Evolutionary conservation across 2,113 vertebrate genomes (phyloP), one percentile per base, ranked within the genome.

Genomic region (Sinocyclocheilus anophthalmus): DNA sequence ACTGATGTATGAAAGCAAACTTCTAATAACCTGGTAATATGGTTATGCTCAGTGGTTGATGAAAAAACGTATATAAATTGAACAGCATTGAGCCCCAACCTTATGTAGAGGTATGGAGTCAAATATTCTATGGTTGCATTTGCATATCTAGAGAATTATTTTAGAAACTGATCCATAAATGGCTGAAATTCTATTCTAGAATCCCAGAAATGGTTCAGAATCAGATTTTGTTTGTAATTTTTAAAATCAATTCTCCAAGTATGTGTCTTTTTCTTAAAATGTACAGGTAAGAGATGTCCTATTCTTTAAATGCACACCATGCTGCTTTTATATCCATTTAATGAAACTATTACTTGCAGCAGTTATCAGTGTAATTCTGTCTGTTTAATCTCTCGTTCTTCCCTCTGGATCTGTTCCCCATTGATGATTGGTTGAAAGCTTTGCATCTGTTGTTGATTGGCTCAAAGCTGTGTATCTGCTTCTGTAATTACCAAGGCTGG

Each of bases 401-500:
- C 48, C 53, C n/a, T 78, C 75, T 45, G 61, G 45, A 48, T 53
- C n/a, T 57, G 24, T 26, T 20, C 37, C 59, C 50, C 22, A 37
- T 69, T 78, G 75, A 45, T 63, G 37, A 75, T 76, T 55, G 80
- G 82, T 26, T 81, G 55, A 75, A 33, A 75, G 63, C 78, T 42
- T 12, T 22, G 61, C 30, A 4, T 82, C 24, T 30, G 48, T 45
- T 86, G 24, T 48, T 85, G 78, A 77, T 79, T 37, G 20, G 33
- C 61, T 84, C 70, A 86, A 45, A 18, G 73, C 82, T 57, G 24
- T 48, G 76, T 76, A 50, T 85, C 69, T 39, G 24, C 16, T 30
- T 26, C 37, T 84, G 69, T 78, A 76, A 83, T 90, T 87, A 86
- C 86, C 24, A 39, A 81, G 61, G 83, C 8, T 77, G 65, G 81